phyloP scores from a whole-genome alignment of 2,113 vertebrate genomes.

The Erpornis zantholeuca region DNA sequence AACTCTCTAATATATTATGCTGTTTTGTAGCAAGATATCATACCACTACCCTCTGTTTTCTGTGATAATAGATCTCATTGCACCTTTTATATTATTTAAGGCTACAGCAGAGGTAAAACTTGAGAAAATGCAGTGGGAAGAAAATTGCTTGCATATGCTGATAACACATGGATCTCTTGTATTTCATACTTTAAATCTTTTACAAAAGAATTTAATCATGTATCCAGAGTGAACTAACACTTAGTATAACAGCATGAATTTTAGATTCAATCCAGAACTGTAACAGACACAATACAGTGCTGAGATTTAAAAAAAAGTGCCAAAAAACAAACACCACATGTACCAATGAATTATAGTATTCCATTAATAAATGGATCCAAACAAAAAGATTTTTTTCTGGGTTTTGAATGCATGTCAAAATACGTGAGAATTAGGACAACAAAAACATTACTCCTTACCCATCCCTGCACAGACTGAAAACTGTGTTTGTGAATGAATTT shows the following conservation, averaged over 20 bases:
- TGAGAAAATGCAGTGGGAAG: slow-evolving; percentile 5
- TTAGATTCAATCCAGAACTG: neutral
- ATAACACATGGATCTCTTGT: neutral
- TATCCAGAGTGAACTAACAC: neutral
- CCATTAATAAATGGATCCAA: neutral
- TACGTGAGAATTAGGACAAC: neutral
- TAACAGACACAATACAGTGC: neutral
- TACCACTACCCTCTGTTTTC: slow-evolving; percentile 13
- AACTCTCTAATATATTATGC: neutral
- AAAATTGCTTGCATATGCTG: slow-evolving; percentile 10
- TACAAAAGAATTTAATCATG: slow-evolving; percentile 5
- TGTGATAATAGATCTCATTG: slow-evolving; percentile 44
- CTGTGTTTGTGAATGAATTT: neutral
- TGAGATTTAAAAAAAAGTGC: neutral
- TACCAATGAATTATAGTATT: neutral
- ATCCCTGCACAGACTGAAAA: neutral
- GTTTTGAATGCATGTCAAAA: neutral
- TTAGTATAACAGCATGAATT: neutral
- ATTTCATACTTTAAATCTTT: slow-evolving; percentile 7
- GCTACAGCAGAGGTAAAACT: neutral
- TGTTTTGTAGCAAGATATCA: neutral
- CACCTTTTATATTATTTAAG: slow-evolving; percentile 16
- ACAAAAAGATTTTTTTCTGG: neutral
- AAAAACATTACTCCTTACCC: neutral
- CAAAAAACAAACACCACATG: too few relatives aligned